Evolutionary conservation across 2,113 vertebrate species (phyloP).

Genomic region (Monopterus albus): DNA sequence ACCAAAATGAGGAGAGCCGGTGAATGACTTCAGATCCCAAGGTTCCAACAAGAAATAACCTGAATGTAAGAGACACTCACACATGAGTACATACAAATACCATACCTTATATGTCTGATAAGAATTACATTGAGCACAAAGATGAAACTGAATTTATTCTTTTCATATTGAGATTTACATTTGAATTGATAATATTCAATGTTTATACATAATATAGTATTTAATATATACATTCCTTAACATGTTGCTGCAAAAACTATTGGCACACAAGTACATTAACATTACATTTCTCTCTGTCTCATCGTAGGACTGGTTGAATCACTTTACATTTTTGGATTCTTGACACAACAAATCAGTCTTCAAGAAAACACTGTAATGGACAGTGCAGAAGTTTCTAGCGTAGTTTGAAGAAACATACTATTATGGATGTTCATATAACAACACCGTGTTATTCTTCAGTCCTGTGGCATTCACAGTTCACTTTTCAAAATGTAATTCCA

Average conservation of each 20-base stretch:
- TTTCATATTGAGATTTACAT: neutral
- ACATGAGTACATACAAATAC: slow-evolving; percentile 6
- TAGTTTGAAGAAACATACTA: neutral
- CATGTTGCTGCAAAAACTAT: neutral
- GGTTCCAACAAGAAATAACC: slow-evolving; percentile 88
- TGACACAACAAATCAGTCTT: too few relatives aligned
- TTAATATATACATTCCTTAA: neutral
- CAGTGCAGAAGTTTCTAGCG: neutral
- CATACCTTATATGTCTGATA: neutral
- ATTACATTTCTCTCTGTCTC: neutral
- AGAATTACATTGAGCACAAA: too few relatives aligned
- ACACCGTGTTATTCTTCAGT: neutral
- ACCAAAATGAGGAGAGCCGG: slow-evolving; percentile 86
- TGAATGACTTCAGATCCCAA: slow-evolving; percentile 79
- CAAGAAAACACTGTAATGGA: neutral
- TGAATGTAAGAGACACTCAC: slow-evolving; percentile 67
- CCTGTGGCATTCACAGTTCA: slow-evolving; percentile 16
- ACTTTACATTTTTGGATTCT: too few relatives aligned
- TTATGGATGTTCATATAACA: neutral
- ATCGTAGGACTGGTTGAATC: too few relatives aligned
- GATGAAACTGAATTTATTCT: neutral
- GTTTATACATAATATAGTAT: neutral
- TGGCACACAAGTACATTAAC: neutral
- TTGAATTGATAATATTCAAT: neutral
- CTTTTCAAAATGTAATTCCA: neutral